phyloP scores from a whole-genome alignment of 2,888 invertebrate species.

The Parnassius glacialis region DNA sequence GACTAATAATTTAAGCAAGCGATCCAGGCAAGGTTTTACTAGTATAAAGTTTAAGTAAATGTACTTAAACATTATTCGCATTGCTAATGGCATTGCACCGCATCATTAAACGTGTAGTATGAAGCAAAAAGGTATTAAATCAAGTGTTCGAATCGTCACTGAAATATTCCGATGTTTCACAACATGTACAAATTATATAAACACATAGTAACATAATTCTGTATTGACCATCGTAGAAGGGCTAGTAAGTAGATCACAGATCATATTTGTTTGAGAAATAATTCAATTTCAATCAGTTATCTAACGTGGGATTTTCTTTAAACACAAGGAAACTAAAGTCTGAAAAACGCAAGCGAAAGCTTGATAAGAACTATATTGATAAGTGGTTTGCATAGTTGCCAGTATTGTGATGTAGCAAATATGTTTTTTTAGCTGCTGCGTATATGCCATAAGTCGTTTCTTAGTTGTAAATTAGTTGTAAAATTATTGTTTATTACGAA shows the following conservation, averaged over 20 bases:
- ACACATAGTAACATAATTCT: background rate
- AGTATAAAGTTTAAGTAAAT: slow-evolving; percentile 30
- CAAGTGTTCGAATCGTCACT: background rate
- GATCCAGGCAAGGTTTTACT: slow-evolving; percentile 17
- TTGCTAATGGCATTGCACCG: slow-evolving; percentile 26
- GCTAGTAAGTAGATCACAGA: no score
- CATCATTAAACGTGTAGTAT: background rate
- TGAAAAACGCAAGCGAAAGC: background rate
- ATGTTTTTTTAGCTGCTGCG: no score
- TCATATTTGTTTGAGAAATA: no score
- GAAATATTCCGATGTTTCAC: background rate
- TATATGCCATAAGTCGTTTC: no score
- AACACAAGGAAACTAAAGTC: no score
- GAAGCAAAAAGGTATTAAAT: background rate
- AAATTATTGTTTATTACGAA: no score
- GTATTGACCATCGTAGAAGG: no score
- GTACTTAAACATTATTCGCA: slow-evolving; percentile 28
- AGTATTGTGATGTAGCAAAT: no score
- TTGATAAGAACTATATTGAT: background rate
- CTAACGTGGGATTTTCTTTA: no score
- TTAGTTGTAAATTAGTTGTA: no score
- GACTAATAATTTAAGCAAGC: background rate
- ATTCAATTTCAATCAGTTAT: no score
- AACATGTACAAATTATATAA: background rate
- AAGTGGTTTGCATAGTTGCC: background rate